Conservation (phyloP, 2,888 invertebrate species). For the Cheilosia impressa region DNA sequence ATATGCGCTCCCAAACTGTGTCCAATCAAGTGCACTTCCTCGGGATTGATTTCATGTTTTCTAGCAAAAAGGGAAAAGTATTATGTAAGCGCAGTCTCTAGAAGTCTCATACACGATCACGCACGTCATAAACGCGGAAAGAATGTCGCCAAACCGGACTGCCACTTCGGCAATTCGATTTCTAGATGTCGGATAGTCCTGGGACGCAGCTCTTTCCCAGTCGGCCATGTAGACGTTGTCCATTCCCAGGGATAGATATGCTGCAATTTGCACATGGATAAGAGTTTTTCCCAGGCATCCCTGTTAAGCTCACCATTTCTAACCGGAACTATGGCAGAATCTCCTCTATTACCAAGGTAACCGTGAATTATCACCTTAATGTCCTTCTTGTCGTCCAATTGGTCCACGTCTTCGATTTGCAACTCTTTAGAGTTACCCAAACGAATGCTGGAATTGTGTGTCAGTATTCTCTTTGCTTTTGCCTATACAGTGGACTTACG, state of each 20-base stretch:
- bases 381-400: slow-evolving; percentile 68
- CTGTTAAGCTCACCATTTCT: slow-evolving; percentile 52
- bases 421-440: slow-evolving; percentile 76
- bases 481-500: slow-evolving; percentile 75
- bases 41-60: slow-evolving; percentile 74
- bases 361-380: slow-evolving; percentile 82
- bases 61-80: slow-evolving; percentile 55
- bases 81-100: not conserved
- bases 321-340: slow-evolving; percentile 79
- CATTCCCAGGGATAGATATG: slow-evolving; percentile 80
- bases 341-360: slow-evolving; percentile 79
- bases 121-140: slow-evolving; percentile 68
- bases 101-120: not conserved
- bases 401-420: slow-evolving; percentile 21
- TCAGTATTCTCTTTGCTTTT: not conserved
- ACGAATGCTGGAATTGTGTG: slow-evolving; percentile 61
- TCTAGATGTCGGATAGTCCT: slow-evolving; percentile 80
- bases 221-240: slow-evolving; percentile 81
- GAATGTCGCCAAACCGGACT: slow-evolving; percentile 76
- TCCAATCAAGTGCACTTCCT: slow-evolving; percentile 80
- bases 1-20: slow-evolving; percentile 83
- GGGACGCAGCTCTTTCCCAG: slow-evolving; percentile 80
- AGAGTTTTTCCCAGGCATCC: no score
- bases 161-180: slow-evolving; percentile 78
- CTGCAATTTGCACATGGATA: slow-evolving; percentile 67